phyloP scores from a whole-genome alignment of 2,888 invertebrate genomes.

The Caradrina clavipalpis region DNA sequence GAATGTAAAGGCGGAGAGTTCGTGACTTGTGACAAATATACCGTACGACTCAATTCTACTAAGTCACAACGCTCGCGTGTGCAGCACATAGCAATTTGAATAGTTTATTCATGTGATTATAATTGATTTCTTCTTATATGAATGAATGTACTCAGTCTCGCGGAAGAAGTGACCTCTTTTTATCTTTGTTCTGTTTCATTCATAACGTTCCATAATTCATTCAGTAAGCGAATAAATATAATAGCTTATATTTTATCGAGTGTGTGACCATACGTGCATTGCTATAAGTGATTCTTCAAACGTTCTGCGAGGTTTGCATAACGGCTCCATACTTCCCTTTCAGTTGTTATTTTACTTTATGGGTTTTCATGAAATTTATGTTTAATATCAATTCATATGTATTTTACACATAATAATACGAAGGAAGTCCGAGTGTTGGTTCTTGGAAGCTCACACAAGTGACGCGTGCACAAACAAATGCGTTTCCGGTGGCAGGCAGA shows the following conservation, averaged over 20 bases:
- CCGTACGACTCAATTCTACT: slow-evolving; percentile 67
- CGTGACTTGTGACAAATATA: slow-evolving; percentile 70
- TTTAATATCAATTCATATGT: slow-evolving; percentile 42
- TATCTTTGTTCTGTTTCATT: slow-evolving; percentile 64
- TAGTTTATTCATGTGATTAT: slow-evolving; percentile 76
- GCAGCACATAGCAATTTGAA: slow-evolving; percentile 71
- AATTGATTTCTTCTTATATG: slow-evolving; percentile 79
- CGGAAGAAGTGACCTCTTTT: slow-evolving; percentile 74
- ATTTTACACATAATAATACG: slow-evolving; percentile 37
- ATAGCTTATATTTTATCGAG: slow-evolving; percentile 41
- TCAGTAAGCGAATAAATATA: slow-evolving; percentile 48
- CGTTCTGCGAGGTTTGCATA: slow-evolving; percentile 49
- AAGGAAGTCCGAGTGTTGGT: slow-evolving; percentile 65
- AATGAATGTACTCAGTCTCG: slow-evolving; percentile 71
- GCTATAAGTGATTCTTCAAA: slow-evolving; percentile 35
- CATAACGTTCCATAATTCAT: slow-evolving; percentile 53
- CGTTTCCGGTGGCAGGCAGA: slow-evolving; percentile 62
- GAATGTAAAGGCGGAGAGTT: slow-evolving; percentile 65
- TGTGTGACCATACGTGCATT: slow-evolving; percentile 22
- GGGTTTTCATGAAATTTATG: slow-evolving; percentile 45
- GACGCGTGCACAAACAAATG: slow-evolving; percentile 67
- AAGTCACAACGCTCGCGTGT: slow-evolving; percentile 71
- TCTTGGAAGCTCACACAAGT: slow-evolving; percentile 65
- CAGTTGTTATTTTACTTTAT: slow-evolving; percentile 33
- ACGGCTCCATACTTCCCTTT: slow-evolving; percentile 7